Percentiles rank a stretch among this genome's conserved stretches.
Evolutionary conservation across 2,888 invertebrate species (phyloP).

Genomic region (Standfussiana lucernea): DNA sequence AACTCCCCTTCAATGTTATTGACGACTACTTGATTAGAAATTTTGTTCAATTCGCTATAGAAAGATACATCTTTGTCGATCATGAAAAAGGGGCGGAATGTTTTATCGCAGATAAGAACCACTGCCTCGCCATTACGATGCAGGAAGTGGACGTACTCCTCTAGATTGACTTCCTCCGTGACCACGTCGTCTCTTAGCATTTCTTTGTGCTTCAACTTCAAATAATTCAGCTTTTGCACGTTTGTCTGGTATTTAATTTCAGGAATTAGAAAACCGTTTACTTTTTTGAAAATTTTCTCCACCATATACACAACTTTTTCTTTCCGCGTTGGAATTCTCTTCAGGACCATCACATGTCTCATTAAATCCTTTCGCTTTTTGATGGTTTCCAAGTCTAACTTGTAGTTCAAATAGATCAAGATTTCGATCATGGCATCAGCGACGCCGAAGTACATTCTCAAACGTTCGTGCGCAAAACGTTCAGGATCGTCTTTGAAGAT

Average conservation of each 20-base stretch:
- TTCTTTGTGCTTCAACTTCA: conserved; percentile 36
- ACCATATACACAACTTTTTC: conserved; percentile 37
- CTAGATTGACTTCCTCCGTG: conserved; percentile 27
- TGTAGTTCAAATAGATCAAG: conserved; percentile 68
- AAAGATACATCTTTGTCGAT: conserved; percentile 20
- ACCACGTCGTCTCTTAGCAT: conserved; percentile 27
- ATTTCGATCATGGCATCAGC: conserved; percentile 73
- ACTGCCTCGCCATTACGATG: neutral
- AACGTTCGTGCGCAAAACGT: conserved; percentile 70
- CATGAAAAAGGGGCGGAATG: conserved; percentile 37
- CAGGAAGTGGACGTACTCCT: conserved; percentile 35
- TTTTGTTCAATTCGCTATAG: conserved; percentile 21
- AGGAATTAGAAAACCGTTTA: conserved; percentile 69
- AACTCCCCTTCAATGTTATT: conserved; percentile 10
- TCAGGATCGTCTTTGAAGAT: conserved; percentile 72
- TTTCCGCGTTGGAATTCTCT: conserved; percentile 25
- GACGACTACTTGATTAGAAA: conserved; percentile 7
- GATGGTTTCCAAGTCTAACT: conserved; percentile 68
- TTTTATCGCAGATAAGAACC: conserved; percentile 29
- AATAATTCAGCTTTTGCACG: conserved; percentile 71
- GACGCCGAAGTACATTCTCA: conserved; percentile 69
- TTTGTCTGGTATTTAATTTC: conserved; percentile 68
- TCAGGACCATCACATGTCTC: conserved; percentile 12
- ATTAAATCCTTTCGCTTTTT: conserved; percentile 36
- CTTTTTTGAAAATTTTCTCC: conserved; percentile 71